phyloP scores from a whole-genome alignment of 2,113 vertebrate species.

The Phodopus roborovskii region DNA sequence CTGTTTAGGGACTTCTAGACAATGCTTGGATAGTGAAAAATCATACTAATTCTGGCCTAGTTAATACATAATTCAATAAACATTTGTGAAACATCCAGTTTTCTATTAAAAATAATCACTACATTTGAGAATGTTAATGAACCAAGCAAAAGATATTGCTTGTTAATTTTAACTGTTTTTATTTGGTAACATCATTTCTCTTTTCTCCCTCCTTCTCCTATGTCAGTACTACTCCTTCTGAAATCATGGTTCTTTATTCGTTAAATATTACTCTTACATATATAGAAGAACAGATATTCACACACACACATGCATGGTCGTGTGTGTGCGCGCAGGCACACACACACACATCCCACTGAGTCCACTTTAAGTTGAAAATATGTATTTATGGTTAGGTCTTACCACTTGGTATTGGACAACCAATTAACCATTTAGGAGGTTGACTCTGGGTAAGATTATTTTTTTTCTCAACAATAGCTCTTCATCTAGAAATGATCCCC shows the following conservation, averaged over 20 bases:
- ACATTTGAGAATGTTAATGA: neutral
- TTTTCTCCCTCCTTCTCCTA: neutral
- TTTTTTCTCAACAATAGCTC: neutral
- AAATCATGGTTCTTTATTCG: neutral
- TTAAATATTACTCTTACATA: too few species aligned
- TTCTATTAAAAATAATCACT: neutral
- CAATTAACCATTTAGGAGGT: neutral
- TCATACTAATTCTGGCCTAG: neutral
- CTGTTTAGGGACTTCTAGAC: neutral
- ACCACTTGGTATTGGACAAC: neutral
- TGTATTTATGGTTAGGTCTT: neutral
- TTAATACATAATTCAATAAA: neutral
- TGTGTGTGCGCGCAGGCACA: too few species aligned
- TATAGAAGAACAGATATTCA: neutral
- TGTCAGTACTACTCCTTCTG: neutral
- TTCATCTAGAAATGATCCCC: neutral
- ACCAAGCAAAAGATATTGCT: neutral
- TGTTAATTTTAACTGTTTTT: neutral
- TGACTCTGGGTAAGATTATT: neutral
- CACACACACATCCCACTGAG: neutral
- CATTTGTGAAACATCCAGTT: neutral
- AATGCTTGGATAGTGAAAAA: conserved; percentile 29
- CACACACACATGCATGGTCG: neutral
- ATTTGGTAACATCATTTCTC: neutral
- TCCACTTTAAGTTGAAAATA: neutral